Base-by-base conservation (phyloP, 2,888 invertebrate species). In the Caprella mutica region DNA sequence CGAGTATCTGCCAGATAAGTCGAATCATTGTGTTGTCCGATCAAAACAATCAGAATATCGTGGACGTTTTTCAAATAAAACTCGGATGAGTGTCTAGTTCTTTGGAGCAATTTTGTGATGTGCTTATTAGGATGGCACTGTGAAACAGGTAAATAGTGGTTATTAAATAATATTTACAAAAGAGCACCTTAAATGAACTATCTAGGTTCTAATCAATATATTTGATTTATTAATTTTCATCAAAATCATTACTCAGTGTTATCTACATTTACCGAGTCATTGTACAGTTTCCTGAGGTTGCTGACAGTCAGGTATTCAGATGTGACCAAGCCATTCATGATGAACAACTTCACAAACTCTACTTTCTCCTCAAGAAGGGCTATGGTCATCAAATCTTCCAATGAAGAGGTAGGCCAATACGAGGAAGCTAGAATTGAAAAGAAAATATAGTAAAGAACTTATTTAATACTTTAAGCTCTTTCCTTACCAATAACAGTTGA, bases 241-340 rank as follows among this genome's bases (percentile, higher is more conserved):
- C 33, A 33, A 9, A 9, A 9, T 33, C 33, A 33, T 12, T 3
- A n/a, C n/a, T 27, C 27, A 48, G 6, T 29, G 48, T n/a, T n/a
- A n/a, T n/a, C n/a, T n/a, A n/a, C n/a, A 57, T 65, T 61, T 56
- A 66, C 66, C 12, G 65, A 58, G 33, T 63, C 56, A 29, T 70
- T 69, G 65, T 74, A 74, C 1, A 74, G 69, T 8, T 66, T 61
- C 39, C 70, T 59, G 27, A 74, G 68, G 39, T 68, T 60, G 14
- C 63, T 56, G 5, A 68, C 67, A 2, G 72, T 73, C 6, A 74
- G 69, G 64, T 70, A 74, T 57, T 73, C 71, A 54, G 69, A 68
- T 71, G 73, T 72, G 19, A 70, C 69, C 9, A 73, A 67, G 1
- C 73, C 73, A 58, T 73, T 72, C 48, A 72, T 69, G 27, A 73